Conservation (phyloP, 1,140 invertebrate genomes). For the Spodoptera litura region DNA sequence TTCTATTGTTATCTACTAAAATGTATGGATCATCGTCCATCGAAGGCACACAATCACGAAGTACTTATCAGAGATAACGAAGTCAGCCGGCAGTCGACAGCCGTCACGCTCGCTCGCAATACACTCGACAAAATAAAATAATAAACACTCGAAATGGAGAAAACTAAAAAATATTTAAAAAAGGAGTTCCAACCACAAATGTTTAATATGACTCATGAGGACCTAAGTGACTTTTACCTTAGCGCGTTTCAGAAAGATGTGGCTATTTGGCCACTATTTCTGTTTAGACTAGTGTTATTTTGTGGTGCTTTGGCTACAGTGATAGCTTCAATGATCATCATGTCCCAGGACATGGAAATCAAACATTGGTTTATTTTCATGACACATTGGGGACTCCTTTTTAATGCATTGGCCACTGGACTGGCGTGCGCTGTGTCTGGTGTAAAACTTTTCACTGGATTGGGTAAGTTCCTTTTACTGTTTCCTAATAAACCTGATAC, state of each 20-base stretch:
- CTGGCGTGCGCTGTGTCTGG: slow-evolving; percentile 65
- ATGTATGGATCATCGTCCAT: slow-evolving; percentile 28
- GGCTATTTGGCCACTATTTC: slow-evolving; percentile 62
- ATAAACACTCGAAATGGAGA: slow-evolving; percentile 60
- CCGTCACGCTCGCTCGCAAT: slow-evolving; percentile 1
- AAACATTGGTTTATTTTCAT: slow-evolving; percentile 70
- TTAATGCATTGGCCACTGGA: slow-evolving; percentile 64
- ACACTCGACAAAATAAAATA: not conserved
- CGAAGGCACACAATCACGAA: slow-evolving; percentile 46
- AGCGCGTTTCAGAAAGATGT: slow-evolving; percentile 67
- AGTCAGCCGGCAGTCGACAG: not conserved
- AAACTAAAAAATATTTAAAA: slow-evolving; percentile 69
- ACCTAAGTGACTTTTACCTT: slow-evolving; percentile 68
- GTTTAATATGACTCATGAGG: slow-evolving; percentile 65
- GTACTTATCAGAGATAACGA: slow-evolving; percentile 49
- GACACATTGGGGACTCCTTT: slow-evolving; percentile 75
- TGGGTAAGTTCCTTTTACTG: slow-evolving; percentile 61
- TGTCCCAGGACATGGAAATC: slow-evolving; percentile 3
- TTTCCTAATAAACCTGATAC: too few species aligned
- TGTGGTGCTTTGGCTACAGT: slow-evolving; percentile 63
- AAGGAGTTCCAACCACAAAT: slow-evolving; percentile 61
- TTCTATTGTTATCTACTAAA: slow-evolving; percentile 48
- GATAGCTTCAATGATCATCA: slow-evolving; percentile 64
- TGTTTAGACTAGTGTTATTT: slow-evolving; percentile 66
- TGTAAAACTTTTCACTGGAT: slow-evolving; percentile 57